Evolutionary conservation across 2,888 invertebrate genomes (phyloP), one percentile per base, ranked within the genome.

Genomic region (Pheosia gnoma): DNA sequence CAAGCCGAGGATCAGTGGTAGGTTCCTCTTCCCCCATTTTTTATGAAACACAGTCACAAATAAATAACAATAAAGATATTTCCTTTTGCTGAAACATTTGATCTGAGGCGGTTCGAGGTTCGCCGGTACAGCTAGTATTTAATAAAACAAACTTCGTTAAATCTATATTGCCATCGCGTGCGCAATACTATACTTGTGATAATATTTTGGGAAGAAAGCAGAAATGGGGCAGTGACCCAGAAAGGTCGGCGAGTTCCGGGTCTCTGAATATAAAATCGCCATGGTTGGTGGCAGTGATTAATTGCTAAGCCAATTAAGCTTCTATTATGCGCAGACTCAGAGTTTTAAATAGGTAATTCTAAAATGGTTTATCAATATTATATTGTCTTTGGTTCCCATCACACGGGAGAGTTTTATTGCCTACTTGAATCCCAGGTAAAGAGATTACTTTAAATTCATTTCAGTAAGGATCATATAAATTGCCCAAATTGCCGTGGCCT

Each of bases 281-380:
- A 47, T 57, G 39, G 59, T 62, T 60, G 60, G 59, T 57, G 49
- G 59, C 58, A 47, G 51, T 67, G 62, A 75, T 74, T 70, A 72
- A 72, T 74, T 70, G 63, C 67, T 59, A 62, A 59, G 67, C 70
- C 58, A 63, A 75, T 70, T 74, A 75, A 62, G 61, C 57, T 57
- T 59, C 62, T 55, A 75, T 70, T 75, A 68, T 61, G 56, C 57
- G 51, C 4, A 25, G 39, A 11, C 6, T 54, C n/a, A 0, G 13
- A 54, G 54, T 8, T 39, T 54, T 38, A 3, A 5, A 54, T 10
- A 54, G 3, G n/a, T 38, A 54, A 36, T 52, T 8, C 5, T 9
- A 6, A n/a, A 9, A 47, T 4, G 5, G 47, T n/a, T 47, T 8
- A 3, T n/a, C 11, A 47, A 47, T 47, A 47, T 45, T 45, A 45